Evolutionary conservation across 2,113 vertebrate genomes (phyloP).

Genomic region (Onychorhynchus coronatus): DNA sequence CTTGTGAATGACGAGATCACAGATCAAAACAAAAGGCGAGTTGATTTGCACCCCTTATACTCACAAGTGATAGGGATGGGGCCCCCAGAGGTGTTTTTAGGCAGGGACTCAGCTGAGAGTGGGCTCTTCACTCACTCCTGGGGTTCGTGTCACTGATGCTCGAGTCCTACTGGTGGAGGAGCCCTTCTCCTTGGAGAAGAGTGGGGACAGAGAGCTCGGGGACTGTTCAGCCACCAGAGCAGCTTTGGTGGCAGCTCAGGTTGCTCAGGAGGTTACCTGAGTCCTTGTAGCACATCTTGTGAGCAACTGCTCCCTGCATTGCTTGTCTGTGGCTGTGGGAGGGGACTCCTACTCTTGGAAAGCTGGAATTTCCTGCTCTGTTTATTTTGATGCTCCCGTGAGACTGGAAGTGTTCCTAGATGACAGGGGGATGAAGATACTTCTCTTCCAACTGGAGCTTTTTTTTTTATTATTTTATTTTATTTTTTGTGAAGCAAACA

Average conservation of each 20-base stretch:
- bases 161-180: not conserved
- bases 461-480: not conserved
- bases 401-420: not conserved
- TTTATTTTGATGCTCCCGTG: not conserved
- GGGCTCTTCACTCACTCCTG: not conserved
- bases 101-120: not conserved
- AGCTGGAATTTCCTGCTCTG: constrained; percentile 38
- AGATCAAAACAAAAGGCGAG: not conserved
- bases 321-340: not conserved
- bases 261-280: not conserved
- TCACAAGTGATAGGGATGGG: not conserved
- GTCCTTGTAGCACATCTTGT: not conserved
- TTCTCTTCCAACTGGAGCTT: not conserved
- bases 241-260: not conserved
- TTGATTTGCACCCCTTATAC: not conserved
- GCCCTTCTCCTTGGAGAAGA: too few relatives aligned
- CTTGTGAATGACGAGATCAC: not conserved
- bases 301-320: not conserved
- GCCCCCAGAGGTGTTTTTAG: not conserved
- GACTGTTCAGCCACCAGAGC: not conserved
- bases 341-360: not conserved
- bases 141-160: not conserved
- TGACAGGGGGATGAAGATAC: not conserved
- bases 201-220: not conserved
- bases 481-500: not conserved